Base-by-base conservation (phyloP, 2,113 vertebrate genomes). In the Circaetus gallicus region DNA sequence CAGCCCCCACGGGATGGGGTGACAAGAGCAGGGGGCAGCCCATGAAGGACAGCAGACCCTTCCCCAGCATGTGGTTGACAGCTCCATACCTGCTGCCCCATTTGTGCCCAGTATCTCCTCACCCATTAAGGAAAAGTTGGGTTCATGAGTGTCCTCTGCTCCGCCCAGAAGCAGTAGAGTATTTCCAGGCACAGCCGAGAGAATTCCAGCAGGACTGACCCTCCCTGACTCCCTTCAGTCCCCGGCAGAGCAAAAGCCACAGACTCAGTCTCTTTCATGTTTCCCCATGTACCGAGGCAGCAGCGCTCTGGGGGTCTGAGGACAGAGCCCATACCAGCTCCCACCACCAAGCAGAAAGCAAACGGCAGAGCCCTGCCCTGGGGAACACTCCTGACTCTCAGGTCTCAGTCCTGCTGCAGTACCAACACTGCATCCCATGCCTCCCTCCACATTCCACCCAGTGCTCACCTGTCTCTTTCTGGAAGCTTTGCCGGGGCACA, bases 401-500 rank as follows among this genome's bases (percentile, higher is more conserved):
- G 10, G 22, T 43, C 62, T 65, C 42, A 21, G 26, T 9, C 1
- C 0, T 89, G 38, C 38, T 71, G 47, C 29, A 77, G n/a, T 29
- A 65, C 21, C 52, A 72, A 21, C n/a, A 38, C 52, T 11, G 13
- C 43, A 65, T 12, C 26, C 79, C 91, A 73, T 24, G 43, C 7
- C 8, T 70, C 45, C n/a, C 20, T 53, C 40, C 55, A 11, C 42
- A 12, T 15, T 50, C 9, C 38, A 34, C 36, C 34, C 43, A 42
- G 40, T 5, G 82, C 95, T 96, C 73, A 99, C 99, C 99, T 86
- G 97, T 98, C 87, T 98, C 98, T 2, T 99, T 99, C 74, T 99
- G 99, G 32, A 96, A 97, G 82, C 97, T 95, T 81, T 99, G 99
- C n/a, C 99, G 98, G 7, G 99, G 99, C 78, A 99, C 98, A 80